Evolutionary conservation across 2,113 vertebrate species (phyloP), one percentile per base, ranked within the genome.

Genomic region (Chlorocebus sabaeus): DNA sequence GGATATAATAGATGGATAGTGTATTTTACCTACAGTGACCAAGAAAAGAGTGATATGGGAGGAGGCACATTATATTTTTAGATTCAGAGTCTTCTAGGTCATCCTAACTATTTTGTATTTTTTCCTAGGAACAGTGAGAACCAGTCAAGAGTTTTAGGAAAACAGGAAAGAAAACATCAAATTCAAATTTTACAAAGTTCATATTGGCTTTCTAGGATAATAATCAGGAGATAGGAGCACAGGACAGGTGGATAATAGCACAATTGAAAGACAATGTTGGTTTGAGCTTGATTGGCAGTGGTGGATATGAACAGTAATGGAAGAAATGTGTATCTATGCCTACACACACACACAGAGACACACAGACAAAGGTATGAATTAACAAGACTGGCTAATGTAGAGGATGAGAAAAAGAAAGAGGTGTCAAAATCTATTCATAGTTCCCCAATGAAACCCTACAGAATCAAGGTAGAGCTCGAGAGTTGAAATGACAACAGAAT

Each of bases 161-260:
- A 91, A 61, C 10, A 38, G 9, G 75, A 92, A 17, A 82, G 17
- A 92, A 79, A 82, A 48, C 5, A 83, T 32, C 10, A n/a, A 22
- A 45, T 78, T 90, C 32, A 52, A 83, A 55, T n/a, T 91, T 84
- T 91, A 72, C 30, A 48, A 75, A 80, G 5, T 40, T 81, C 32
- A 32, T 5, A 73, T 84, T 90, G 59, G 6, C 3, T 67, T 92
- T 92, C 48, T 64, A 14, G 5, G 5, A 35, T 55, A 68, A 79
- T 10, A 52, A 0, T 75, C 6, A 75, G 4, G 27, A 18, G 0
- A 43, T 23, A n/a, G 22, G 27, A 76, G 2, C 22, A 55, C 2
- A 73, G n/a, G 27, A 4, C 52, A 11, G 8, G 43, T 67, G 1
- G 13, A 38, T n/a, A 68, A 55, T 0, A 32, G 5, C 27, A 40